These are phyloP conservation scores for Choloepus didactylus DNA, from an alignment of 2,797 vertebrate species.

Conservation along the genomic window DNA sequence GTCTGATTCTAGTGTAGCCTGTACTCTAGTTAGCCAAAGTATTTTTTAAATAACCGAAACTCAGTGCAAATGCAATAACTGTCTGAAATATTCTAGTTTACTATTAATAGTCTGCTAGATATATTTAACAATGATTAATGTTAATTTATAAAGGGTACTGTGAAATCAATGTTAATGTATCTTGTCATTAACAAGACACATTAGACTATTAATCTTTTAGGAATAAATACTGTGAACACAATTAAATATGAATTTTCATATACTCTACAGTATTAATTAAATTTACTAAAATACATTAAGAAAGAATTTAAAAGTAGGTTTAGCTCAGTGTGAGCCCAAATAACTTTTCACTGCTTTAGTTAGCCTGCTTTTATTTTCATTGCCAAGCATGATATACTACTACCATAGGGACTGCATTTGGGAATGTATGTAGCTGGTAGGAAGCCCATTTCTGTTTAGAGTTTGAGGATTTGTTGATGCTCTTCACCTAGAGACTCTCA, in stretches of 20 bases:
- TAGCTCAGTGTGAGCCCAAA: neutral
- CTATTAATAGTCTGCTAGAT: slow-evolving; percentile 71
- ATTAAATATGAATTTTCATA: slow-evolving; percentile 80
- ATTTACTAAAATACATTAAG: slow-evolving; percentile 70
- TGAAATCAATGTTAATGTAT: slow-evolving; percentile 84
- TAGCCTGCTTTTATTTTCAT: slow-evolving; percentile 48
- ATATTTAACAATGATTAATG: slow-evolving; percentile 76
- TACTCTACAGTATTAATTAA: slow-evolving; percentile 61
- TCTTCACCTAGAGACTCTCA: neutral
- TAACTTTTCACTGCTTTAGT: slow-evolving; percentile 15
- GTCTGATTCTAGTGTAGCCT: slow-evolving; percentile 1
- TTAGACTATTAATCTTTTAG: slow-evolving; percentile 74
- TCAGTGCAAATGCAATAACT: slow-evolving; percentile 34
- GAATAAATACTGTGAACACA: slow-evolving; percentile 82
- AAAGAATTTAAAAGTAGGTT: slow-evolving; percentile 1
- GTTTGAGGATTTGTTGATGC: neutral
- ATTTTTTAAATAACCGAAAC: slow-evolving; percentile 63
- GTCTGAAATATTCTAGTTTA: slow-evolving; percentile 74
- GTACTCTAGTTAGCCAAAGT: slow-evolving; percentile 51
- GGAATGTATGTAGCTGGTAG: neutral
- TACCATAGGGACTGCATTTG: slow-evolving; percentile 81
- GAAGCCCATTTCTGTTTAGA: neutral
- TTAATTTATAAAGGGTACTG: slow-evolving; percentile 73
- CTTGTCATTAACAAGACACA: slow-evolving; percentile 1
- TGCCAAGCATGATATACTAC: slow-evolving; percentile 37